Conservation (phyloP, 2,888 invertebrate species). For the Vannuccia rotundouncinata region DNA sequence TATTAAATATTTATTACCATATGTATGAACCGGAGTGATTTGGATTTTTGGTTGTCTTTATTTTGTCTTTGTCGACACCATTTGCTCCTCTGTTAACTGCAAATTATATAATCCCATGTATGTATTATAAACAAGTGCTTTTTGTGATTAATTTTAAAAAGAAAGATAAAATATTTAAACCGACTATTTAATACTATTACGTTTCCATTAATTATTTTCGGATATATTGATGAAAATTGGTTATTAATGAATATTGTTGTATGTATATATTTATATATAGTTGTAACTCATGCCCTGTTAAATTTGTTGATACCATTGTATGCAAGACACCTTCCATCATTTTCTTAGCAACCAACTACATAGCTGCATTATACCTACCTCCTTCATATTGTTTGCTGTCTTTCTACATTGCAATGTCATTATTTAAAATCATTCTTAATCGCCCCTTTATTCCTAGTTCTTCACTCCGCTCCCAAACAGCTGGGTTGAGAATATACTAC, state of each 20-base stretch:
- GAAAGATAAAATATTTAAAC: too few species aligned
- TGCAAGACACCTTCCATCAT: too few species aligned
- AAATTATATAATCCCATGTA: neutral
- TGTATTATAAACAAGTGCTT: neutral
- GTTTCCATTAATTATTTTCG: too few species aligned
- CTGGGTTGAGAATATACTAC: neutral
- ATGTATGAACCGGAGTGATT: neutral
- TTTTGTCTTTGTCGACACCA: neutral
- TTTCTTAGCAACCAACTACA: too few species aligned
- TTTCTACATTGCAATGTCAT: neutral
- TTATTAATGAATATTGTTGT: too few species aligned
- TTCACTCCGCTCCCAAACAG: too few species aligned
- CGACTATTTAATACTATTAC: too few species aligned
- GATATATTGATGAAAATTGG: too few species aligned
- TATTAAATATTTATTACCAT: neutral
- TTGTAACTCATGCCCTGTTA: too few species aligned
- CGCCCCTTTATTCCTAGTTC: too few species aligned
- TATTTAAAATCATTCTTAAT: neutral
- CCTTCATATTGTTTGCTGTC: neutral
- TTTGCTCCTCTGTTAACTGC: neutral
- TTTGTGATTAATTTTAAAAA: neutral
- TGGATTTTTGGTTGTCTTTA: neutral
- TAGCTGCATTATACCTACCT: neutral
- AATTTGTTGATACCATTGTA: too few species aligned
- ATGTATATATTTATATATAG: too few species aligned